Evolutionary conservation across 2,113 vertebrate species (phyloP), one percentile per base, ranked within the genome.

Genomic region (Chinchilla lanigera): DNA sequence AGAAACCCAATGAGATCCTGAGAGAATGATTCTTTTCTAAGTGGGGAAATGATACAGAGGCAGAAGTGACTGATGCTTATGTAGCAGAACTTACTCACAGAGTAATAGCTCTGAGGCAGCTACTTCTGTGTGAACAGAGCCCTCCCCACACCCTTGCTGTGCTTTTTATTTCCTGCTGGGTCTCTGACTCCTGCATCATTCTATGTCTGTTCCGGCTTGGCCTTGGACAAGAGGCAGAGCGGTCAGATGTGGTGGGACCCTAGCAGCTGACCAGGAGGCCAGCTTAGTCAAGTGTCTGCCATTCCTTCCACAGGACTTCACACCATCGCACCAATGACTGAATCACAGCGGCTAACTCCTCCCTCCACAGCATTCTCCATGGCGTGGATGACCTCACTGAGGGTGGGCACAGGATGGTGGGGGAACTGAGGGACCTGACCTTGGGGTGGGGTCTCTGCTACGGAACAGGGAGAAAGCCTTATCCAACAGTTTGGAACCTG

Each of bases 301-400:
- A 0, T 98, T 98, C 98, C 98, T 97, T 93, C 97, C 96, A 98
- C 97, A 99, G 99, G 99, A 99, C 86, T 99, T 99, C 99, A 99
- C 96, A 99, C 99, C 93, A 99, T 99, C 97, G 99, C 99, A 94
- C 99, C 99, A 92, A 99, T 99, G 97, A 99, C 99, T 44, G 99
- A 99, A 97, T 99, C 99, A 10, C 98, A 99, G 94, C 99, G 99
- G 98, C 99, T 99, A 99, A 99, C 97, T 98, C 99, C 96, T 99
- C 97, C 97, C 98, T 99, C 97, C 99, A 99, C 98, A 99, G 98
- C 95, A 99, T 99, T 93, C 99, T 99, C 99, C 99, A 98, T 97
- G 99, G 99, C 98, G 99, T 99, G 98, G 99, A 99, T 78, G 99
- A 99, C 97, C 99, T 99, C 96, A 99, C 99, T 98, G 99, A 99